Evolutionary conservation across 2,113 vertebrate species (phyloP).

Genomic region (Chionomys nivalis): DNA sequence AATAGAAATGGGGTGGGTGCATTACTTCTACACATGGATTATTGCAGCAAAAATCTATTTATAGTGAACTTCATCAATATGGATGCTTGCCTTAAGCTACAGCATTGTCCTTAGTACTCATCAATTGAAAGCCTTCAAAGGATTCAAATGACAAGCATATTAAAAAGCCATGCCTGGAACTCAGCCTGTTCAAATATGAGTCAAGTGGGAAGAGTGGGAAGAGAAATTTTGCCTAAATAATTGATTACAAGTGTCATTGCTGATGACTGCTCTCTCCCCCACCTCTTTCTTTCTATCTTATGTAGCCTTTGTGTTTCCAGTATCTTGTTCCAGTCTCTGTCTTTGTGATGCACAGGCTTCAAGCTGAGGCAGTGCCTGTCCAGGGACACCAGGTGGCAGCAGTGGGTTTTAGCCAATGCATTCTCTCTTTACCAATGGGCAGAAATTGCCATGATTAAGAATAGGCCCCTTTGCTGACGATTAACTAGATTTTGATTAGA

Average conservation of each 20-base stretch:
- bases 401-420: conserved; percentile 84
- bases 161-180: conserved; percentile 60
- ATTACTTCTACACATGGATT: conserved; percentile 44
- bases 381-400: conserved; percentile 86
- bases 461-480: neutral
- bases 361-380: conserved; percentile 57
- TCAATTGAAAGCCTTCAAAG: conserved; percentile 69
- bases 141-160: conserved; percentile 61
- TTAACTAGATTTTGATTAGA: conserved; percentile 19
- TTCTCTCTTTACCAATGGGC: conserved; percentile 58
- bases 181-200: conserved; percentile 61
- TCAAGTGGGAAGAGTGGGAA: conserved; percentile 51
- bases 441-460: conserved; percentile 67
- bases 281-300: no score
- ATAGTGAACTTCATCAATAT: conserved; percentile 75
- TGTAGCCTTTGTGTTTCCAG: neutral
- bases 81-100: conserved; percentile 70
- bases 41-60: conserved; percentile 69
- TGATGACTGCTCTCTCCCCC: neutral
- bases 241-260: conserved; percentile 60
- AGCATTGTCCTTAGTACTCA: conserved; percentile 61
- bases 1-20: conserved; percentile 42
- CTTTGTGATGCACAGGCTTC: neutral
- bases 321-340: neutral
- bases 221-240: conserved; percentile 69